Evolutionary conservation across 2,797 vertebrate genomes (phyloP), one percentile per base, ranked within the genome.

Genomic region (Tokudaia tokunoshimensis): DNA sequence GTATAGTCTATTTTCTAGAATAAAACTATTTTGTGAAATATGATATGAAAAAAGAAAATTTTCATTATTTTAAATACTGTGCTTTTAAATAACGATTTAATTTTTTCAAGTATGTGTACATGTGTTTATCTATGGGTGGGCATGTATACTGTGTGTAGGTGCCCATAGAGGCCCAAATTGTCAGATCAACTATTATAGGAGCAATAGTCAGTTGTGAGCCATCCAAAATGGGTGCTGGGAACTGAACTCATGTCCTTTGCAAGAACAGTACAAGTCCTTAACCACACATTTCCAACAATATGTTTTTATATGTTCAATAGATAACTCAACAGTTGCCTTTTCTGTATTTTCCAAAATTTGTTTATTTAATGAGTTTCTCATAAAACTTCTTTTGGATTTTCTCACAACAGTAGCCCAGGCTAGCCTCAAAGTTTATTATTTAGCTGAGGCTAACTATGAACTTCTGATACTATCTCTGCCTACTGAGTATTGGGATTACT

Each of bases 291-390:
- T n/a, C 17, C 80, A 96, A 90, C 11, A 94, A 92, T 50, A 47
- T 74, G 47, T 61, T 95, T 93, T 94, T 75, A 84, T 82, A 85
- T 94, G 61, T 59, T 89, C 24, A 93, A 11, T 82, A 84, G 59
- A 63, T 57, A 85, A 92, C 37, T 93, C 91, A 94, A 47, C 82
- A 52, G 91, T 82, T 86, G 92, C 81, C 11, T 90, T 92, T 55
- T 95, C 65, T 88, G 22, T 76, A 11, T 95, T 59, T 95, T 93
- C 65, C 81, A 96, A 95, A 79, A 86, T 95, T 91, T 63, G 5
- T 29, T 19, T 65, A 65, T 13, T 90, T 90, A 79, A 37, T 15
- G 13, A 50, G 59, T 50, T 15, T 34, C 44, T 79, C 34, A 37
- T 61, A 89, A 59, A 88, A 59, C 37, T 14, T 76, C 17, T 47